These are phyloP conservation scores for Teinopalpus imperialis DNA, from an alignment of 2,888 invertebrate species.

Conservation along the genomic window DNA sequence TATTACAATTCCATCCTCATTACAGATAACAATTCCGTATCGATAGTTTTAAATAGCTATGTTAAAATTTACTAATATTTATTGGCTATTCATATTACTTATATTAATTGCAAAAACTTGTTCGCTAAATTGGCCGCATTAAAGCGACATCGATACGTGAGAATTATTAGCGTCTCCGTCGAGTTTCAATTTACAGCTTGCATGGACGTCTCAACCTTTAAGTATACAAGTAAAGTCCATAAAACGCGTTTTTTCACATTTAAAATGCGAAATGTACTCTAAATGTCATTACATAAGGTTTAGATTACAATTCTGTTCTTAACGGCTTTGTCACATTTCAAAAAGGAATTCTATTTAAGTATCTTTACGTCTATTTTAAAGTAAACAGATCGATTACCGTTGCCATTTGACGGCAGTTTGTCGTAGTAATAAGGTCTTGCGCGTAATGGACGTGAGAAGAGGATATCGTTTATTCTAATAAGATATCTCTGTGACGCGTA, in stretches of 20 bases:
- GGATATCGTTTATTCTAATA: conserved; percentile 82
- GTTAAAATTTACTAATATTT: not conserved
- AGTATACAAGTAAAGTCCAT: conserved; percentile 49
- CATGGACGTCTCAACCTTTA: conserved; percentile 69
- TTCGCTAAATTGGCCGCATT: conserved; percentile 20
- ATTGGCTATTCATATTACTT: conserved; percentile 10
- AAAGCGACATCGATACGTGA: conserved; percentile 31
- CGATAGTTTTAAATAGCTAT: too few relatives aligned
- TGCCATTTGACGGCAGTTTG: conserved; percentile 78
- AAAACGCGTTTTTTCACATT: conserved; percentile 58
- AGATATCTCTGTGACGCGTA: conserved; percentile 63
- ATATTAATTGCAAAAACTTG: conserved; percentile 15
- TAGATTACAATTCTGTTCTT: conserved; percentile 33
- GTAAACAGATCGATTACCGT: conserved; percentile 39
- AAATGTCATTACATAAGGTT: conserved; percentile 42
- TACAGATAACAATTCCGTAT: not conserved
- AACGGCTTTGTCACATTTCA: conserved; percentile 20
- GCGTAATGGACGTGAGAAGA: conserved; percentile 78
- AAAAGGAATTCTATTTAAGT: conserved; percentile 43
- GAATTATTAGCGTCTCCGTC: conserved; percentile 60
- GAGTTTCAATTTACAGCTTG: conserved; percentile 74
- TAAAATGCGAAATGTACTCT: conserved; percentile 50
- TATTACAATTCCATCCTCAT: conserved; percentile 3
- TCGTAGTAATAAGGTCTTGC: conserved; percentile 79
- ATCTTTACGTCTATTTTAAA: conserved; percentile 44